Conservation (phyloP, 2,888 invertebrate species). For the Bombyx huttoni region DNA sequence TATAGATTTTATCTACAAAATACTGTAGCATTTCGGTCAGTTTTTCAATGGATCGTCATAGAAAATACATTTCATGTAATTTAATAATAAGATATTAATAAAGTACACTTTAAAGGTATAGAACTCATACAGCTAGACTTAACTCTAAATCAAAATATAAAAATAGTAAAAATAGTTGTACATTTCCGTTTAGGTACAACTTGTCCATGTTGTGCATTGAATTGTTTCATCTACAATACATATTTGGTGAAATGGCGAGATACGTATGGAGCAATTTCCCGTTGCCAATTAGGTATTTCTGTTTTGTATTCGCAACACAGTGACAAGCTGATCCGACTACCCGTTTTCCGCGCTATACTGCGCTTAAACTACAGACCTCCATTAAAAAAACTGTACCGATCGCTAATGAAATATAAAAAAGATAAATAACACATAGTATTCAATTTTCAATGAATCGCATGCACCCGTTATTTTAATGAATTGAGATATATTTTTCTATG, state of each 20-base stretch:
- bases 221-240: constrained; percentile 9
- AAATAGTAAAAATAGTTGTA: constrained; percentile 72
- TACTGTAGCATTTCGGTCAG: constrained; percentile 64
- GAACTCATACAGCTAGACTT: constrained; percentile 69
- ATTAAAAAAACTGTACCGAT: constrained; percentile 61
- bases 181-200: constrained; percentile 54
- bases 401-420: constrained; percentile 70
- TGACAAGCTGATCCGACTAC: constrained; percentile 26
- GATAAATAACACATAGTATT: constrained; percentile 69
- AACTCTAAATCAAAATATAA: constrained; percentile 71
- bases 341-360: constrained; percentile 22
- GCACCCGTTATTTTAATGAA: constrained; percentile 68
- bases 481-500: constrained; percentile 67
- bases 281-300: not conserved
- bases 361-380: constrained; percentile 29
- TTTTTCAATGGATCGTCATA: constrained; percentile 59
- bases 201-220: constrained; percentile 57
- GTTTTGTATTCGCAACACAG: constrained; percentile 11
- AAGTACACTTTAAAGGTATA: constrained; percentile 57
- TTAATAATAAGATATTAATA: constrained; percentile 55
- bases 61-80: constrained; percentile 48
- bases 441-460: constrained; percentile 61
- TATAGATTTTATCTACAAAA: constrained; percentile 73
- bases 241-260: not conserved
- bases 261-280: not conserved